Base-by-base conservation (phyloP, 2,888 invertebrate genomes). In the Elaeidobius kamerunicus region DNA sequence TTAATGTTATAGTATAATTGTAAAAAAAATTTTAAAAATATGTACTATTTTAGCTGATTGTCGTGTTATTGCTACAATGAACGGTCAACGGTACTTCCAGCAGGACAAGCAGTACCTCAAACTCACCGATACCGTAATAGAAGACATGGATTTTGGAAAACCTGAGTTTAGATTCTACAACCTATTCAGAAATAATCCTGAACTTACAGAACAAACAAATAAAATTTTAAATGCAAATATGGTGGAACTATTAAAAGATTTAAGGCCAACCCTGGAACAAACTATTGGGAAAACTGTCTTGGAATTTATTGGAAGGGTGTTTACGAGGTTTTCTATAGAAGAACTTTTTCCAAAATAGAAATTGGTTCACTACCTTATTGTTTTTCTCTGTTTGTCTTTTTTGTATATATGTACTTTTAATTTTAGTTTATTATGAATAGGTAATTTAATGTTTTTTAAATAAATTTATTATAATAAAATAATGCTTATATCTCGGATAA, bases 211-310 rank as follows among this genome's bases (percentile, higher is more conserved):
- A 5, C 78, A 82, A 5, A 82, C 86, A 79, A 87, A 87, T 65
- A 71, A 76, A 17, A 84, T 86, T 64, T 69, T 88, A 5, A 87
- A 86, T 63, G 83, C 84, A 23, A 86, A 87, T 67, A 86, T 86
- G 84, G 75, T 78, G 60, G 76, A 76, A n/a, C 71, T 88, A 2
- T 75, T 82, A 0, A 79, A 79, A 5, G 86, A 87, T 59, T 72
- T 88, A 3, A 81, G 82, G 58, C 80, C 79, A 0, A 77, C 82
- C 0, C 72, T 87, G 67, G 82, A 84, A 62, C 77, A 78, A 35
- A 75, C 76, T 0, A 71, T 82, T 15, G 71, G 74, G 1, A 72
- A 75, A 11, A 69, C 81, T 2, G 68, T 80, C 46, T 75, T 75
- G 57, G 70, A 73, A 1, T 76, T 80, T 27, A 71, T 78, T 3